These are phyloP conservation scores for Actinostola sp. DNA, from an alignment of 92 coral and sea anemone genomes.

Conservation along the genomic window DNA sequence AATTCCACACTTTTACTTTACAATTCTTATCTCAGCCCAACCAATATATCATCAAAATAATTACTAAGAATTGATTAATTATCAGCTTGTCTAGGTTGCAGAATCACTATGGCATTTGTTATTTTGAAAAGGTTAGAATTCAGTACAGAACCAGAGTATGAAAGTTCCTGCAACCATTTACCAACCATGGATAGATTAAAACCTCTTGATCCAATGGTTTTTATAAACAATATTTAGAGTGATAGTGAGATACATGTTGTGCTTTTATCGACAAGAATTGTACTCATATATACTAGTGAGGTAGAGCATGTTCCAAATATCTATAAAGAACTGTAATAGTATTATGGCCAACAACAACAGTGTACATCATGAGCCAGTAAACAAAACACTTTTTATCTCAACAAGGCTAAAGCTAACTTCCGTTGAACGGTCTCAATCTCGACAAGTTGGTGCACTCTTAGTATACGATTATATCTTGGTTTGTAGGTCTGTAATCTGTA, in stretches of 20 bases:
- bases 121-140: too few relatives aligned
- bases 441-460: neutral
- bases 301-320: too few relatives aligned
- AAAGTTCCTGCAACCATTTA: neutral
- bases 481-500: neutral
- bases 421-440: slow-evolving; percentile 6
- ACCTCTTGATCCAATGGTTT: slow-evolving; percentile 2
- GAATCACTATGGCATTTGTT: too few relatives aligned
- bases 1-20: too few relatives aligned
- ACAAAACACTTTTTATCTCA: slow-evolving; percentile 18
- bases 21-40: too few relatives aligned
- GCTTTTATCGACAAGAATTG: too few relatives aligned
- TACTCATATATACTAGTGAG: too few relatives aligned
- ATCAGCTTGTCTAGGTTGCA: too few relatives aligned
- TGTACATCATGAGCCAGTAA: slow-evolving; percentile 3
- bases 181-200: neutral
- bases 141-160: neutral
- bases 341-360: too few relatives aligned
- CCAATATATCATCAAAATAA: too few relatives aligned
- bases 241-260: neutral
- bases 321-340: too few relatives aligned
- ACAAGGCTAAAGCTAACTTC: slow-evolving; percentile 20
- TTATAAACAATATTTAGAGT: neutral
- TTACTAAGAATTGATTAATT: too few relatives aligned
- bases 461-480: neutral